Percentiles rank a stretch among this genome's conserved stretches.
phyloP scores from a whole-genome alignment of 2,113 vertebrate genomes.

The Ammodytes dubius region DNA sequence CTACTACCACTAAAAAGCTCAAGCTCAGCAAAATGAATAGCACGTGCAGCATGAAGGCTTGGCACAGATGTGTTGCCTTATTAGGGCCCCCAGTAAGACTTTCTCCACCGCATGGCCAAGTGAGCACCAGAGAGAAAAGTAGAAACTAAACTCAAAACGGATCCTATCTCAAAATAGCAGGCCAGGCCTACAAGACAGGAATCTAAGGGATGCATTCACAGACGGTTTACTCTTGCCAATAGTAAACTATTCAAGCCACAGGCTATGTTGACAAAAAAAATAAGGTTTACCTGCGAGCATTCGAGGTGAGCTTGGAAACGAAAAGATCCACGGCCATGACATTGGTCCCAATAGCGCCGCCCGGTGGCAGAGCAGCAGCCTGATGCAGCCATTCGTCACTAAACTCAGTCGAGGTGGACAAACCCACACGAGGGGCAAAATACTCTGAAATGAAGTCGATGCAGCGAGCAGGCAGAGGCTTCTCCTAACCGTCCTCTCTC shows the following conservation, averaged over 20 bases:
- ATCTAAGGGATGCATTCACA: neutral
- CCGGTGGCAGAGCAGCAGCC: constrained; percentile 85
- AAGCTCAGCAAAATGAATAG: constrained; percentile 78
- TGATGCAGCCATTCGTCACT: constrained; percentile 4
- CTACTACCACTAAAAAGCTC: constrained; percentile 72
- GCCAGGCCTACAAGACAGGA: neutral
- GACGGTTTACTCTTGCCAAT: neutral
- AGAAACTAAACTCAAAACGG: constrained; percentile 37
- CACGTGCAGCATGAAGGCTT: constrained; percentile 75
- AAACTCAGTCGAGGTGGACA: constrained; percentile 48
- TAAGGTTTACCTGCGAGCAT: constrained; percentile 69
- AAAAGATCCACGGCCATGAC: constrained; percentile 92
- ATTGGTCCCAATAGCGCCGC: constrained; percentile 97
- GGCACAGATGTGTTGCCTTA: constrained; percentile 78
- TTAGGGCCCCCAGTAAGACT: constrained; percentile 70
- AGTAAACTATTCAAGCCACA: neutral
- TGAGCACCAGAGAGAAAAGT: constrained; percentile 48
- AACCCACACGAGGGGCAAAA: constrained; percentile 54
- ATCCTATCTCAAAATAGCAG: neutral
- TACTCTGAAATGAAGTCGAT: constrained; percentile 67
- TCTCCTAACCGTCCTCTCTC: constrained; percentile 65
- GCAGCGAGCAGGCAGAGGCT: constrained; percentile 51
- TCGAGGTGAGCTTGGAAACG: constrained; percentile 49
- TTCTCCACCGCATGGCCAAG: constrained; percentile 48
- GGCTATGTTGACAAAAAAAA: neutral